Evolutionary conservation across 2,797 vertebrate species (phyloP), one percentile per base, ranked within the genome.

Genomic region (Allobates femoralis): DNA sequence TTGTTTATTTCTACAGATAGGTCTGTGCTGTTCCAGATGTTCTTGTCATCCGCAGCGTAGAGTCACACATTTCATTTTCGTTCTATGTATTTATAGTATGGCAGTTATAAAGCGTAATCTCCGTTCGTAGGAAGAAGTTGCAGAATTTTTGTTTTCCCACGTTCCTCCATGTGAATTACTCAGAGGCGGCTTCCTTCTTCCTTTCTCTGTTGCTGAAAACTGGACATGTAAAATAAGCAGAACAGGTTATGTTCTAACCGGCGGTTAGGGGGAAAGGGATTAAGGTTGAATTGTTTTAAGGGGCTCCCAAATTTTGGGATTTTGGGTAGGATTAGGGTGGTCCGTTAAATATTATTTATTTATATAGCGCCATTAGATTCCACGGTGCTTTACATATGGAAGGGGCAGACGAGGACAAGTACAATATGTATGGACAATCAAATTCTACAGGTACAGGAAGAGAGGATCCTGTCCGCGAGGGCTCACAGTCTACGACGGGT

Each of bases 131-230:
- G 78, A 62, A 75, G 62, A 79, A 55, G 37, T 73, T 28, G n/a
- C 32, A 6, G 82, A 67, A 16, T 76, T 75, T 78, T 81, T 77
- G 28, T 41, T 81, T 88, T 88, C 86, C 76, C 86, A 85, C 66
- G 75, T 88, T 88, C 60, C 30, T 66, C 34, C 69, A 75, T 80
- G 77, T 84, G 86, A 88, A 76, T 85, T 41, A 32, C 82, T 80
- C 76, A n/a, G 23, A 60, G 37, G 50, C 23, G 46, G n/a, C n/a
- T 34, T 14, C 0, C 58, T 86, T 21, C 64, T 78, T 87, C 74
- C 73, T 77, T 62, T 78, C 60, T 58, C 60, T 30, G 50, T 83
- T 87, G 34, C 73, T 86, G 85, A 30, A 81, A 81, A 37, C 60
- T 75, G 37, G 6, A 81, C 26, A 19, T 30, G 62, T 46, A 69